These are phyloP conservation scores for Neoarius graeffei DNA, from an alignment of 2,113 vertebrate species.

Conservation along the genomic window DNA sequence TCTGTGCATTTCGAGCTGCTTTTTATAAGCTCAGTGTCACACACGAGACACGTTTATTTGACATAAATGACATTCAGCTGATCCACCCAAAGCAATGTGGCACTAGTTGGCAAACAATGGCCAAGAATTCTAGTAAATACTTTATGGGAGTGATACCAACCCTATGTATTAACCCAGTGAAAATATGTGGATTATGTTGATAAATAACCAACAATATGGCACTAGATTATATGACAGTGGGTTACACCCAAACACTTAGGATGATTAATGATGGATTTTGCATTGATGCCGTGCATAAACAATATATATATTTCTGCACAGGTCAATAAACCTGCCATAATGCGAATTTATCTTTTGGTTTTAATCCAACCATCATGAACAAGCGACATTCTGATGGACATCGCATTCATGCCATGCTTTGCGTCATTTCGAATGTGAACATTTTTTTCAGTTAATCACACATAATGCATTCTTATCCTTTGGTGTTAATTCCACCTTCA, in stretches of 20 bases:
- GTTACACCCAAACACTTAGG: slow-evolving; percentile 10
- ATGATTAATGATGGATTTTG: slow-evolving; percentile 8
- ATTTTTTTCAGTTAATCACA: too few species aligned
- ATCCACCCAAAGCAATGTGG: slow-evolving; percentile 12
- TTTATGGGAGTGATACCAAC: slow-evolving; percentile 9
- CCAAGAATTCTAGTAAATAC: neutral
- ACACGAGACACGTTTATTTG: neutral
- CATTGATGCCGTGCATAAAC: neutral
- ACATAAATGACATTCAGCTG: slow-evolving; percentile 8
- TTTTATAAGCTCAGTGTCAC: slow-evolving; percentile 1
- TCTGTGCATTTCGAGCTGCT: neutral
- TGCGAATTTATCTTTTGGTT: neutral
- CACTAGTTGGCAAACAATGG: neutral
- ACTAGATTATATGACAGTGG: neutral
- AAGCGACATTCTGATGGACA: too few species aligned
- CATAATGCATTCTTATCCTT: too few species aligned
- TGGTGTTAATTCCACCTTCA: neutral
- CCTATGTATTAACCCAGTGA: neutral
- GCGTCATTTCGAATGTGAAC: too few species aligned
- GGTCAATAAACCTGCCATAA: neutral
- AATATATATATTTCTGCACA: neutral
- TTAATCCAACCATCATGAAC: too few species aligned
- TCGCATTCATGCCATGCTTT: too few species aligned
- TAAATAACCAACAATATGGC: slow-evolving; percentile 10
- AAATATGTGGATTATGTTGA: slow-evolving; percentile 6